phyloP scores from a whole-genome alignment of 1,140 invertebrate species.

The Papilio polytes region DNA sequence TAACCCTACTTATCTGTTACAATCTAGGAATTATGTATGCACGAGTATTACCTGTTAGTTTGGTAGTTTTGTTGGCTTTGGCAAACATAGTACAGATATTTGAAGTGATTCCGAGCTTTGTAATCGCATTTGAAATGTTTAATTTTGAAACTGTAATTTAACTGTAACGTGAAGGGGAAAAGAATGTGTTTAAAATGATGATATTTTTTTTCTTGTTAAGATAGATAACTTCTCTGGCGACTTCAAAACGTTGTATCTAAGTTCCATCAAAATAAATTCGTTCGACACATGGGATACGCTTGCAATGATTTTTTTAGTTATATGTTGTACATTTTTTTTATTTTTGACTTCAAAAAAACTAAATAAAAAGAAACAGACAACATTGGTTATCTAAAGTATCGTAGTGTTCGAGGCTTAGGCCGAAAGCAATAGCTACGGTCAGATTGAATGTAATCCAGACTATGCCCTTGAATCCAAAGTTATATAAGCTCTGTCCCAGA shows the following conservation, averaged over 20 bases:
- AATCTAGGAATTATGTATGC: neutral
- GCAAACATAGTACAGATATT: neutral
- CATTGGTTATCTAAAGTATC: neutral
- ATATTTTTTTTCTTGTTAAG: no score
- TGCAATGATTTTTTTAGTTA: no score
- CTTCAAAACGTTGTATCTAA: no score
- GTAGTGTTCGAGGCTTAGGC: neutral
- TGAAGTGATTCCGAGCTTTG: neutral
- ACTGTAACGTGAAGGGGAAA: no score
- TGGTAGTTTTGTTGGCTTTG: neutral
- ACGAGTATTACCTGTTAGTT: neutral
- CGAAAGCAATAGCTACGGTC: slow-evolving; percentile 2
- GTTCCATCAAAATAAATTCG: no score
- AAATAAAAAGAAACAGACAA: neutral
- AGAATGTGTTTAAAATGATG: no score
- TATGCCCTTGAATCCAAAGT: slow-evolving; percentile 9
- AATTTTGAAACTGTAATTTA: no score
- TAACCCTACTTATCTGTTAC: neutral
- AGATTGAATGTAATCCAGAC: slow-evolving; percentile 22
- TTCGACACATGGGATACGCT: no score
- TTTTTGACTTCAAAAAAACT: neutral
- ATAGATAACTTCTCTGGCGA: no score
- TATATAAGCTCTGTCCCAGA: slow-evolving; percentile 11
- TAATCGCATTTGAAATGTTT: no score
- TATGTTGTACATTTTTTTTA: neutral